These are phyloP conservation scores for Danaus plexippus DNA, from an alignment of 1,140 invertebrate species.

Conservation along the genomic window DNA sequence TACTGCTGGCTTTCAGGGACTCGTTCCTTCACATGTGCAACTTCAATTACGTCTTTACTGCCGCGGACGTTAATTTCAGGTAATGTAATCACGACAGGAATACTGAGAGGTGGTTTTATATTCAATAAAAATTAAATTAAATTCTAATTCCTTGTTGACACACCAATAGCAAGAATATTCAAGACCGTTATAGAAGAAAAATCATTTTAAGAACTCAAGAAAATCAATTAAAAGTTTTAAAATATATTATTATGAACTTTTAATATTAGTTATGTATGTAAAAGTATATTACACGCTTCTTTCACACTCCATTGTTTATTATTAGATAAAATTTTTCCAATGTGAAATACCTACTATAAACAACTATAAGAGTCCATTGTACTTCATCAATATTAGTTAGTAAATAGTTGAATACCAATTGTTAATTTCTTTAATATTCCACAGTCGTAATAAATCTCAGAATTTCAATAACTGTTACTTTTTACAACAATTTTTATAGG, in stretches of 20 bases:
- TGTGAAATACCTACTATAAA: too few relatives aligned
- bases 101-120: not conserved
- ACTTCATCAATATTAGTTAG: too few relatives aligned
- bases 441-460: not conserved
- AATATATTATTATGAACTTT: too few relatives aligned
- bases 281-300: too few relatives aligned
- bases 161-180: not conserved
- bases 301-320: too few relatives aligned
- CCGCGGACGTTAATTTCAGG: constrained; percentile 50
- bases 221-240: too few relatives aligned
- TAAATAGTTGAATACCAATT: not conserved
- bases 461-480: too few relatives aligned
- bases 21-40: constrained; percentile 65
- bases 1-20: constrained; percentile 59
- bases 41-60: constrained; percentile 59
- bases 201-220: too few relatives aligned
- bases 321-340: too few relatives aligned
- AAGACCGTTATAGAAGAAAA: not conserved
- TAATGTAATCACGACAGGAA: constrained; percentile 10
- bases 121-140: not conserved
- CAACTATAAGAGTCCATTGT: too few relatives aligned
- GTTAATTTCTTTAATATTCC: constrained; percentile 1
- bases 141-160: not conserved
- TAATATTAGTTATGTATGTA: too few relatives aligned
- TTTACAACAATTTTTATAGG: too few relatives aligned